Evolutionary conservation across 2,797 vertebrate genomes (phyloP), one percentile per base, ranked within the genome.

Genomic region (Chaetophractus vellerosus): DNA sequence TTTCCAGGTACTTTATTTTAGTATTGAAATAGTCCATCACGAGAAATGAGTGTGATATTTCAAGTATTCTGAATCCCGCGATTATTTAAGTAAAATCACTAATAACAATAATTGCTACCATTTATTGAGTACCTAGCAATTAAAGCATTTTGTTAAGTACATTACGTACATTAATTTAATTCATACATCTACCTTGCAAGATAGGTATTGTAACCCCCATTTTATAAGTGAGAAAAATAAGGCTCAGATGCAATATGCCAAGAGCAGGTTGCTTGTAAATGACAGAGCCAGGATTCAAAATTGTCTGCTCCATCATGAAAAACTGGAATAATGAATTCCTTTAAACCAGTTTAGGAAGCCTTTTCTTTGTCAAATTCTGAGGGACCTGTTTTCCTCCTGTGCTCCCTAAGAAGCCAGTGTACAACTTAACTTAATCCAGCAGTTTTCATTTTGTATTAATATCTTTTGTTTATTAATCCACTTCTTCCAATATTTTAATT

Each of bases 31-130:
- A 68, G 2, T 48, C 14, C 41, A 45, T 66, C 19, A 36, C 31
- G 57, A 86, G 26, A n/a, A 82, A 72, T 68, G 63, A 89, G 1
- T 59, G 10, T 50, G 16, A 74, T 12, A 59, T 68, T 76, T 86
- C 28, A 55, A 24, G 15, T 86, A 63, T 75, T 94, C 61, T 45
- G 36, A 82, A 83, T 83, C 55, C 38, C 36, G 15, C 69, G 41
- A 78, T 78, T 87, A 64, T 52, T 71, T 81, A 90, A 92, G 50
- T 57, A 66, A 95, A 96, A 74, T 78, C 16, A 79, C 63, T 38
- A 94, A 5, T 72, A 90, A 15, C 19, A 88, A 45, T 96, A 78
- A 88, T 66, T 68, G 9, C 21, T 81, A 52, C 16, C 19, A 69
- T 24, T 74, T 78, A 50, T 26, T 71, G 52, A 93, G 26, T 57